Percentiles rank a stretch among this genome's conserved stretches.
Conservation (phyloP, 2,888 invertebrate genomes). For the Himalopsyche anomala region DNA sequence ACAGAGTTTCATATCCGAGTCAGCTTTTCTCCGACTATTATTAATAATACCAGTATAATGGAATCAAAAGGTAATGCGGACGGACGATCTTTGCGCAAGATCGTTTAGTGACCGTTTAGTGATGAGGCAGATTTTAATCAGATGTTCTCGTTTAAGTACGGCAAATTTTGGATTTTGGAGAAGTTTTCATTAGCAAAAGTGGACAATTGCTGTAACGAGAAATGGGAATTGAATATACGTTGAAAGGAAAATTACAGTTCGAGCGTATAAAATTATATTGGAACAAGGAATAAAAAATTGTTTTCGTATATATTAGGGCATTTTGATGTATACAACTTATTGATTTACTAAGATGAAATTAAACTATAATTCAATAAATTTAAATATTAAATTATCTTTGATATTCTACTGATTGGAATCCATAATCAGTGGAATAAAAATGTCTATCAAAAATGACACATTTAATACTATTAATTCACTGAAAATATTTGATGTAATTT, state of each 20-base stretch:
- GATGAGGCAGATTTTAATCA: constrained; percentile 44
- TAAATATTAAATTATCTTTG: no score
- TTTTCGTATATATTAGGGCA: no score
- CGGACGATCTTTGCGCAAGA: constrained; percentile 9
- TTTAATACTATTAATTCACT: no score
- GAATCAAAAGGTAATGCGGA: constrained; percentile 11
- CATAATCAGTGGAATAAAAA: no score
- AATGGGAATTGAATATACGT: neutral
- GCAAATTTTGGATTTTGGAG: neutral
- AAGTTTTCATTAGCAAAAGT: constrained; percentile 22
- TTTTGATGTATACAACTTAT: no score
- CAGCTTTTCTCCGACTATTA: neutral
- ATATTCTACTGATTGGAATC: no score
- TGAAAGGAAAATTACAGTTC: neutral
- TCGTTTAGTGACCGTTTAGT: constrained; percentile 46
- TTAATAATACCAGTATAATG: constrained; percentile 27
- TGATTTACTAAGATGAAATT: no score
- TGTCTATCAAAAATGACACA: no score
- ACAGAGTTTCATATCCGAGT: neutral
- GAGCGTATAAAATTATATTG: no score
- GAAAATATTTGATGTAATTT: no score
- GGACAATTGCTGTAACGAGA: neutral
- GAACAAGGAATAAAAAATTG: no score
- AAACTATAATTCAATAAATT: no score
- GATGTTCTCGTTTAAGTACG: constrained; percentile 4